These are phyloP conservation scores for Drosophila incognita DNA, from an alignment of 2,888 invertebrate genomes.

Conservation along the genomic window DNA sequence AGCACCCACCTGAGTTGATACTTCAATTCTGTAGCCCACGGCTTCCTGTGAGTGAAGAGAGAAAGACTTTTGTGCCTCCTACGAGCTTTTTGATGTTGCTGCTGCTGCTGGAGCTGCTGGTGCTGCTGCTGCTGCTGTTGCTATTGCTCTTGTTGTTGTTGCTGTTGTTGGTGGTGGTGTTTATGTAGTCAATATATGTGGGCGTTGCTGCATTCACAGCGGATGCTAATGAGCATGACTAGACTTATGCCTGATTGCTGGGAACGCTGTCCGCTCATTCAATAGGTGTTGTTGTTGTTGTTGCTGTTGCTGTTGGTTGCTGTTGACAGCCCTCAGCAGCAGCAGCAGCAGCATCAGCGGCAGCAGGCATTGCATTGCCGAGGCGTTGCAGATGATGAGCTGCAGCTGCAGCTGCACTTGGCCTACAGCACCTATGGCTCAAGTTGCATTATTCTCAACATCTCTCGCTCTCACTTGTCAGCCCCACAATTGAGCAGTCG, in stretches of 20 bases:
- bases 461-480: not conserved
- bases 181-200: slow-evolving; percentile 50
- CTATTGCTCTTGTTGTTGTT: slow-evolving; percentile 9
- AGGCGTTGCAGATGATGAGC: slow-evolving; percentile 59
- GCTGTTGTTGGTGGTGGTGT: slow-evolving; percentile 14
- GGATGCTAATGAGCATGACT: slow-evolving; percentile 78
- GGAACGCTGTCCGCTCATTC: slow-evolving; percentile 41
- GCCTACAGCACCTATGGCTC: slow-evolving; percentile 16
- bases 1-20: slow-evolving; percentile 62
- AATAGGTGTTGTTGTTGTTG: slow-evolving; percentile 50
- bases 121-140: not conserved
- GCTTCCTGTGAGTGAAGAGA: slow-evolving; percentile 69
- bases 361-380: slow-evolving; percentile 29
- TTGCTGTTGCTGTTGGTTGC: slow-evolving; percentile 50
- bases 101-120: slow-evolving; percentile 10
- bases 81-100: slow-evolving; percentile 47
- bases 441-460: slow-evolving; percentile 25
- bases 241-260: slow-evolving; percentile 67
- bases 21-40: slow-evolving; percentile 63
- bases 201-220: slow-evolving; percentile 72
- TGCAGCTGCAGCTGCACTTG: slow-evolving; percentile 26
- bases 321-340: slow-evolving; percentile 56
- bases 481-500: not conserved
- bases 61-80: slow-evolving; percentile 69
- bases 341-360: not conserved